Percentiles rank a stretch among this genome's conserved stretches.
These are phyloP conservation scores for Cheilosia scutellata DNA, from an alignment of 2,888 invertebrate species.

Conservation along the genomic window DNA sequence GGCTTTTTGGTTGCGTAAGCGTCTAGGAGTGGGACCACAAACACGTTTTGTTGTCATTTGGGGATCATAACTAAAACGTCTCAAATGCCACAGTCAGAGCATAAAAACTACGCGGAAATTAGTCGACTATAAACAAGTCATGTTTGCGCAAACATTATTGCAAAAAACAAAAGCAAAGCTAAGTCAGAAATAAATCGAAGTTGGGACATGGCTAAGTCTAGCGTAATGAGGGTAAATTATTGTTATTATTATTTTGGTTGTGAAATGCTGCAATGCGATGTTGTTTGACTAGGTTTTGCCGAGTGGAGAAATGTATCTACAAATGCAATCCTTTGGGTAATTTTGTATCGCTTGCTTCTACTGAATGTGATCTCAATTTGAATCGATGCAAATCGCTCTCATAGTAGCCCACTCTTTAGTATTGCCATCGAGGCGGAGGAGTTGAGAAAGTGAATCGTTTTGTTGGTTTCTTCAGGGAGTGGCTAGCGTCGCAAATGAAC, in stretches of 20 bases:
- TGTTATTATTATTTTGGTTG: conserved; percentile 25
- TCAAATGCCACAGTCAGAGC: not conserved
- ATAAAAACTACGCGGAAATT: conserved; percentile 40
- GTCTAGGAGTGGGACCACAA: not conserved
- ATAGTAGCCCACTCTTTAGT: not conserved
- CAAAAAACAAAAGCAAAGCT: conserved; percentile 4
- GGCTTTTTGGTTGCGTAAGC: conserved; percentile 25
- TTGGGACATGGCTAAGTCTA: conserved; percentile 16
- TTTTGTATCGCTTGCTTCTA: conserved; percentile 10
- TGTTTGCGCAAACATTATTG: conserved; percentile 46
- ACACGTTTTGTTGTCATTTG: too few species aligned
- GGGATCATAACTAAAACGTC: not conserved
- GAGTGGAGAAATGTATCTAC: not conserved
- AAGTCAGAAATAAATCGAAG: not conserved
- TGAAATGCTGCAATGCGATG: conserved; percentile 30
- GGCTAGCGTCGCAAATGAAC: not conserved
- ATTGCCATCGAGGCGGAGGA: not conserved
- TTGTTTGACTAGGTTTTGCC: conserved; percentile 15
- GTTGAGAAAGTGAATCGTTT: conserved; percentile 38
- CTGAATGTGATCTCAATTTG: not conserved
- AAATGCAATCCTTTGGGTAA: not conserved
- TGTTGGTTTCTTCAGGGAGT: conserved; percentile 14
- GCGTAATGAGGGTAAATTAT: conserved; percentile 21
- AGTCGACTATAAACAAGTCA: conserved; percentile 16
- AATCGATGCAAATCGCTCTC: conserved; percentile 9